Evolutionary conservation across 2,113 vertebrate species (phyloP), one percentile per base, ranked within the genome.

Genomic region (Ia io): DNA sequence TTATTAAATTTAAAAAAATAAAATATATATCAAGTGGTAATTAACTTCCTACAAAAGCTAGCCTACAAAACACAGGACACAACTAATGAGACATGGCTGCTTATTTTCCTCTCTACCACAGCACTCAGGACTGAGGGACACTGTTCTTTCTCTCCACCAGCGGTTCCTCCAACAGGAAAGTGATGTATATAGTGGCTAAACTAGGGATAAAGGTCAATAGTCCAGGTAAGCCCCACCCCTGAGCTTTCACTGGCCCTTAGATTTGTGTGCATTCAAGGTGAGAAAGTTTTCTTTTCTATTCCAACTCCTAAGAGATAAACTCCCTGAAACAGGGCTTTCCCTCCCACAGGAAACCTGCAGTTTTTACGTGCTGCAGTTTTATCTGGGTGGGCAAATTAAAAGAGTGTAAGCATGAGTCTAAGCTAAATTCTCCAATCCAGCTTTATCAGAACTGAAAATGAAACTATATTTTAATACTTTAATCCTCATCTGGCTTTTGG

Each of bases 121-220:
- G 63, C 91, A 28, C 23, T 44, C 16, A 32, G 88, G 35, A 88
- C 9, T 32, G 20, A 76, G 16, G 10, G 28, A 53, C 5, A 37
- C 14, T 51, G 28, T 18, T 73, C 70, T 84, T 23, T 77, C 42
- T 40, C 1, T 16, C n/a, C 13, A 63, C 25, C 74, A 61, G 9
- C 3, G n/a, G n/a, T 87, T 78, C 28, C 32, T 83, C 12, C 56
- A 18, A 20, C 23, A 35, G 32, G 42, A 80, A 93, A 71, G 61
- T 56, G 63, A 65, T 25, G 69, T 87, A 79, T 32, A 22, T 42
- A 83, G 44, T 51, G 49, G 67, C 40, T 78, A 3, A 42, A 11
- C 59, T 3, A 35, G 28, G 25, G 40, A 56, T 30, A 96, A 96
- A 96, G 84, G 84, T 92, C 91, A 91, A 13, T 35, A 32, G 80